Conservation (phyloP, 2,797 vertebrate species). For the Sorex maritimensis region DNA sequence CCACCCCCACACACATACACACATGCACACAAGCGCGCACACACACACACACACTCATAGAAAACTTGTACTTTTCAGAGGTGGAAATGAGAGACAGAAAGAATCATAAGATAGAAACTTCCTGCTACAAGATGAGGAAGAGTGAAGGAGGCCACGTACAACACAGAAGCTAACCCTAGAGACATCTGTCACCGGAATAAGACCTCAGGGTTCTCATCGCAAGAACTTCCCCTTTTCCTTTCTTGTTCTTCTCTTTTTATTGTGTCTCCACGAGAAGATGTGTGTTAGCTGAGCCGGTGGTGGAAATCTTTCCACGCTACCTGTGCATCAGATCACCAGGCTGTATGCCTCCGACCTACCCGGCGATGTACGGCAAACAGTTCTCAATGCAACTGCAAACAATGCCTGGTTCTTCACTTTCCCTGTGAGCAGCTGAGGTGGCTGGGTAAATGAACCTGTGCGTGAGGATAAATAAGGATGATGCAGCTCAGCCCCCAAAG, state of each 20-base stretch:
- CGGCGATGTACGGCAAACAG: not conserved
- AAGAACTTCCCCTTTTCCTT: not conserved
- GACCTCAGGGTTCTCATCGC: not conserved
- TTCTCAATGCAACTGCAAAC: not conserved
- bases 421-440: constrained; percentile 1
- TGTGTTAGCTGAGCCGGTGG: not conserved
- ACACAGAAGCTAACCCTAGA: not conserved
- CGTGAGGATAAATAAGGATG: not conserved
- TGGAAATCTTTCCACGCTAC: not conserved
- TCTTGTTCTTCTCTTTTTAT: not conserved
- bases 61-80: not conserved
- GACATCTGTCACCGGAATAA: not conserved
- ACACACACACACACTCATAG: not conserved
- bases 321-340: not conserved
- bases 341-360: not conserved
- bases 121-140: not conserved
- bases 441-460: not conserved
- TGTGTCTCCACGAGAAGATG: not conserved
- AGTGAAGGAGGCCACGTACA: not conserved
- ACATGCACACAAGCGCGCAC: not conserved
- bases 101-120: not conserved
- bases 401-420: not conserved
- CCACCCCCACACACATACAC: not conserved
- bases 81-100: not conserved
- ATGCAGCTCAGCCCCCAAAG: not conserved